Conservation (phyloP, 2,113 vertebrate genomes). For the Callocephalon fimbriatum region DNA sequence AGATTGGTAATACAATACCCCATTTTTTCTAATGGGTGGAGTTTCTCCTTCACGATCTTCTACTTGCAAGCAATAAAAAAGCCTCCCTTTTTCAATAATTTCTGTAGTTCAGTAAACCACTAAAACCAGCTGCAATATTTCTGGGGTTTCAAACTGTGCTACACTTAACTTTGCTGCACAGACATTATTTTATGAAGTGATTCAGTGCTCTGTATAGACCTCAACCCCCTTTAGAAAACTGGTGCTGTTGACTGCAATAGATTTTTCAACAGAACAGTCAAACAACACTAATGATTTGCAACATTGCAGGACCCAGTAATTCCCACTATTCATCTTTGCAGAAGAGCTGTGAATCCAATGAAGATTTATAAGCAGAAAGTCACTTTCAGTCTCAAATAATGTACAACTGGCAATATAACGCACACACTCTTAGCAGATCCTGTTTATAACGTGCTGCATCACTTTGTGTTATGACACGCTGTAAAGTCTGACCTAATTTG, state of each 20-base stretch:
- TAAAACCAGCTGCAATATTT: constrained; percentile 14
- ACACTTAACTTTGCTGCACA: constrained; percentile 1
- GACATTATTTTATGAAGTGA: constrained; percentile 25
- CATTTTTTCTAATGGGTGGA: not conserved
- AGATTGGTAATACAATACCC: not conserved
- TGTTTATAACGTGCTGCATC: constrained; percentile 57
- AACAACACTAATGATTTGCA: constrained; percentile 54
- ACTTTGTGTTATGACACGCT: constrained; percentile 44
- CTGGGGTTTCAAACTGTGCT: not conserved
- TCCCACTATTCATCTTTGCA: constrained; percentile 24
- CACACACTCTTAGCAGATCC: not conserved
- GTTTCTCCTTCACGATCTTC: not conserved
- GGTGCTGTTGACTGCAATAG: not conserved
- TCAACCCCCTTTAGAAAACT: constrained; percentile 22
- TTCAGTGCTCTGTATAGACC: not conserved
- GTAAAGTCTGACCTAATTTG: constrained; percentile 71
- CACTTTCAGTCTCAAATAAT: constrained; percentile 46
- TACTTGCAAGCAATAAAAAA: not conserved
- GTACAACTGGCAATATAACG: constrained; percentile 45
- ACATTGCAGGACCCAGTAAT: constrained; percentile 21
- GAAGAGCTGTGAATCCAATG: constrained; percentile 26
- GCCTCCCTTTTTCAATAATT: not conserved
- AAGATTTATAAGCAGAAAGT: constrained; percentile 60
- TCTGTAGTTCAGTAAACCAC: not conserved
- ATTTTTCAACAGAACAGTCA: constrained; percentile 47